phyloP scores from a whole-genome alignment of 2,113 vertebrate species.

The Pseudopodoces humilis region DNA sequence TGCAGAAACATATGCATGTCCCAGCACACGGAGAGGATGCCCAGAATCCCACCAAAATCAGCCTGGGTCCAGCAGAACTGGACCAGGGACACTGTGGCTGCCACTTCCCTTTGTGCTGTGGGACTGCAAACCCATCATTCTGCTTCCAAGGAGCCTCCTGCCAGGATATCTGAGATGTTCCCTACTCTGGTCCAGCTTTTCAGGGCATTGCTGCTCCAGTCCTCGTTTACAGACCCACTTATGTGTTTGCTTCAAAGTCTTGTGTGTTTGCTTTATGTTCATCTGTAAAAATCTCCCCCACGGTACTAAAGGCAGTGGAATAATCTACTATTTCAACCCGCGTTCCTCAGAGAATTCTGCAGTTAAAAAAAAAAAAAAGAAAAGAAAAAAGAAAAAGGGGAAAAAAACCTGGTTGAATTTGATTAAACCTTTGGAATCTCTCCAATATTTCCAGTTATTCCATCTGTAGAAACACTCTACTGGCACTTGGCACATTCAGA shows the following conservation, averaged over 20 bases:
- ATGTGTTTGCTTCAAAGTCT: not conserved
- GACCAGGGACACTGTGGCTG: not conserved
- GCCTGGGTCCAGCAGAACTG: not conserved
- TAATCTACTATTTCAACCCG: constrained; percentile 50
- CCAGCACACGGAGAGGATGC: not conserved
- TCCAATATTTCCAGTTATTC: constrained; percentile 76
- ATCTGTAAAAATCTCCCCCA: not conserved
- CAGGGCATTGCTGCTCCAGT: not conserved
- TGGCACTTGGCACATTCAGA: constrained; percentile 69
- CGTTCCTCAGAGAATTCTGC: constrained; percentile 53
- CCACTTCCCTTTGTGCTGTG: not conserved
- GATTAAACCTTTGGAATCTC: constrained; percentile 70
- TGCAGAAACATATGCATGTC: constrained; percentile 27
- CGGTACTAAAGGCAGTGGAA: constrained; percentile 50
- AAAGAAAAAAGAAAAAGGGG: not conserved
- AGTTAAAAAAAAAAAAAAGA: not conserved
- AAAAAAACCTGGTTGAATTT: constrained; percentile 58
- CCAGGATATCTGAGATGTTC: not conserved
- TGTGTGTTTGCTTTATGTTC: not conserved
- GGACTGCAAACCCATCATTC: not conserved
- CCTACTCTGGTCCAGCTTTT: not conserved
- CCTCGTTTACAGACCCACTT: not conserved
- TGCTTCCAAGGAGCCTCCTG: not conserved
- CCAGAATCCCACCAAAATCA: constrained; percentile 5
- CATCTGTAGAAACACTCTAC: constrained; percentile 75